Conservation (phyloP, 2,113 vertebrate genomes). For the Apteryx owenii region DNA sequence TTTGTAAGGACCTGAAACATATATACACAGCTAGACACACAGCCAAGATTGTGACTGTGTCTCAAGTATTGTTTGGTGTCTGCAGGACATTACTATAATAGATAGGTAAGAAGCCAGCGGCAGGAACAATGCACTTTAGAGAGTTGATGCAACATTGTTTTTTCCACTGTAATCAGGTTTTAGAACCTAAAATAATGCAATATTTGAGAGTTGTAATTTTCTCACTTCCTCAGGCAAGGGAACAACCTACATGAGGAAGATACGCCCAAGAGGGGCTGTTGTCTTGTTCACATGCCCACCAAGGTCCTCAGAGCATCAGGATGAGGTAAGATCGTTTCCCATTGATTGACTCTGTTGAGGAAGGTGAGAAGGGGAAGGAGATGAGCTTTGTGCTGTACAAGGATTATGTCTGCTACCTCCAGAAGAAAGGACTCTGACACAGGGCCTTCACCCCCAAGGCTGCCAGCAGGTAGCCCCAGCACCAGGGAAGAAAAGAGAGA, state of each 20-base stretch:
- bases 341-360: not conserved
- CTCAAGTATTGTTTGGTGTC: not conserved
- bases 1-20: not conserved
- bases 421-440: not conserved
- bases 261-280: not conserved
- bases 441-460: not conserved
- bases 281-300: not conserved
- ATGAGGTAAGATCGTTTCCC: not conserved
- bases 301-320: not conserved
- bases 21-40: not conserved
- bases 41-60: not conserved
- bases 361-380: not conserved
- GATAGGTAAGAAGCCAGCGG: not conserved
- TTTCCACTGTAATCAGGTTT: not conserved
- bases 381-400: not conserved
- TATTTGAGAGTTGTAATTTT: not conserved
- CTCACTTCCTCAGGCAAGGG: not conserved
- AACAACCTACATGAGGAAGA: not conserved
- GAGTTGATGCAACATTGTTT: not conserved
- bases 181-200: not conserved
- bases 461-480: not conserved
- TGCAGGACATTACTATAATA: not conserved
- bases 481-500: not conserved
- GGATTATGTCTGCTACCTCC: not conserved
- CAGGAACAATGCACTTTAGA: not conserved